Percentiles rank a stretch among this genome's conserved stretches.
These are phyloP conservation scores for Papilio elwesi DNA, from an alignment of 2,888 invertebrate species.

Conservation along the genomic window DNA sequence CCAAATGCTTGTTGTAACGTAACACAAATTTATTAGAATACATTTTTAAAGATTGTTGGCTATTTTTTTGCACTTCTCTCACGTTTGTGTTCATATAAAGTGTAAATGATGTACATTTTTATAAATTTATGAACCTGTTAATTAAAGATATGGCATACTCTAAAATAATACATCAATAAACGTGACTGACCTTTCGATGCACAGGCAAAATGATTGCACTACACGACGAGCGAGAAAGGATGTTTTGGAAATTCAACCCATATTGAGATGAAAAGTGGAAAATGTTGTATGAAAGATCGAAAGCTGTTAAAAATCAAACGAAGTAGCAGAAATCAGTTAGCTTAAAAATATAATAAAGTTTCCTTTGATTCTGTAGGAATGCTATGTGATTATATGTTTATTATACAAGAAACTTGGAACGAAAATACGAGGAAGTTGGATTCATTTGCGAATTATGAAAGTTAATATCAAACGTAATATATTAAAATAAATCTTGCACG, in stretches of 20 bases:
- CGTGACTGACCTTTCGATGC: no score
- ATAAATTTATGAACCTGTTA: no score
- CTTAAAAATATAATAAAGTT: background rate
- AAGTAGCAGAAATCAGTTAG: no score
- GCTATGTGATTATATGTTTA: background rate
- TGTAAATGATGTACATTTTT: no score
- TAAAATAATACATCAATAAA: background rate
- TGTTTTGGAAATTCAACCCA: no score
- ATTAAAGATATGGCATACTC: no score
- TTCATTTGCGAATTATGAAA: background rate
- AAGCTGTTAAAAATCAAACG: no score
- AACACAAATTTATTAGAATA: constrained; percentile 23
- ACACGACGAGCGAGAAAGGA: no score
- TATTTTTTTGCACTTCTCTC: background rate
- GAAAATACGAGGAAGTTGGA: background rate
- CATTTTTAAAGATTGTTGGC: constrained; percentile 8
- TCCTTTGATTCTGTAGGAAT: background rate
- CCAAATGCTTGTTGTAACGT: constrained; percentile 28
- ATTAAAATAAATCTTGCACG: constrained; percentile 18
- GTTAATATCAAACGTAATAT: constrained; percentile 20
- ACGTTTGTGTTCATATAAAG: constrained; percentile 1
- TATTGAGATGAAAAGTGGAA: no score
- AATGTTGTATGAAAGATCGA: no score
- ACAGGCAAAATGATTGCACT: no score
- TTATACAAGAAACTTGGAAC: background rate